Conservation (phyloP, 2,113 vertebrate species). For the Ammospiza nelsoni region DNA sequence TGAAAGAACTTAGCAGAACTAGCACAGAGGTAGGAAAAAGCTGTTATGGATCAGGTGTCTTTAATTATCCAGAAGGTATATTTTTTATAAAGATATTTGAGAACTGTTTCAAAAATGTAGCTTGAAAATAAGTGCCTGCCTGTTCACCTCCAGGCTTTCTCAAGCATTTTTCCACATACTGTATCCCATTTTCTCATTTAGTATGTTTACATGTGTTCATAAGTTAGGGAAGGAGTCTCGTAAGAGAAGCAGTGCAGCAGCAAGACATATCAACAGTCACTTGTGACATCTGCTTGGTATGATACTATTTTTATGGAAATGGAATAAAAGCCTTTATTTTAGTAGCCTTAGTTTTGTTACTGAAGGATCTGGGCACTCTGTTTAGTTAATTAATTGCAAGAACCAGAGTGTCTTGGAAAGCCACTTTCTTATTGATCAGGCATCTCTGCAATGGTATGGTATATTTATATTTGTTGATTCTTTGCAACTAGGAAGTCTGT, state of each 20-base stretch:
- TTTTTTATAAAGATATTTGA: neutral
- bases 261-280: neutral
- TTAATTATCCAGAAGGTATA: neutral
- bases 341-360: constrained; percentile 35
- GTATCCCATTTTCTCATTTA: neutral
- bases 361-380: neutral
- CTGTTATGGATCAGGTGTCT: neutral
- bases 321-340: neutral
- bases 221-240: neutral
- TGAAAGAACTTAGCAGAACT: neutral
- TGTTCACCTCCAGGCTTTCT: neutral
- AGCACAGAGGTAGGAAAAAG: neutral
- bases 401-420: neutral
- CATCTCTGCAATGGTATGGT: neutral
- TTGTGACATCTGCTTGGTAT: neutral
- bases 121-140: constrained; percentile 52
- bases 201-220: neutral
- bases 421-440: neutral
- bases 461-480: neutral
- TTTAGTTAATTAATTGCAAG: constrained; percentile 1
- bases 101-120: constrained; percentile 16
- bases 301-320: neutral
- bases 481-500: neutral
- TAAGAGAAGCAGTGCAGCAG: neutral
- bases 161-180: neutral